Percentiles rank a stretch among this genome's conserved stretches.
These are phyloP conservation scores for Crocallis elinguaria DNA, from an alignment of 2,888 invertebrate genomes.

Conservation along the genomic window DNA sequence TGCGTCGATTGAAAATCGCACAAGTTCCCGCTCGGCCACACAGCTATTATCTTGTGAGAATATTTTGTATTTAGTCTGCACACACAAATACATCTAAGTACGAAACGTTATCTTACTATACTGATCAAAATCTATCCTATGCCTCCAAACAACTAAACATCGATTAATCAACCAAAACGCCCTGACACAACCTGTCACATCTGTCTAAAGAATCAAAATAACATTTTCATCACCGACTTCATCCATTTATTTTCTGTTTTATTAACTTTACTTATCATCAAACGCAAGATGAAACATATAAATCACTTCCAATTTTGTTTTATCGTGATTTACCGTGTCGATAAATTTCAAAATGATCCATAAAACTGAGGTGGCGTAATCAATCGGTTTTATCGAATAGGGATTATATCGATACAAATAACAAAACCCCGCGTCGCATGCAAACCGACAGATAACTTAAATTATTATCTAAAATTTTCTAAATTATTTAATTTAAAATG, in stretches of 20 bases:
- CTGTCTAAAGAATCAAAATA: conserved; percentile 6
- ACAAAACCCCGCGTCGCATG: neutral
- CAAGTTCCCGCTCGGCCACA: no score
- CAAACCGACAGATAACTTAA: neutral
- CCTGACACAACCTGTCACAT: neutral
- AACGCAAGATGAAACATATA: conserved; percentile 34
- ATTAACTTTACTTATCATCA: conserved; percentile 50
- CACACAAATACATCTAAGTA: no score
- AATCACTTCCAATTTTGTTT: conserved; percentile 46
- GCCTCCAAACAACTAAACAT: neutral
- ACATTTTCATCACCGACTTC: conserved; percentile 26
- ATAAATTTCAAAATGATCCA: conserved; percentile 47
- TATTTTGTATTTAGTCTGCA: no score
- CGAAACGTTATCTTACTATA: no score
- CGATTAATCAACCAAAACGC: conserved; percentile 1
- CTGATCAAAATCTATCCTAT: no score
- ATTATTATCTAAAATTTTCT: no score
- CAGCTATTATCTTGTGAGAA: no score
- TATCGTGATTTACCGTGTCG: conserved; percentile 41
- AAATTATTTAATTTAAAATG: no score
- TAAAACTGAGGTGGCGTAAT: conserved; percentile 39
- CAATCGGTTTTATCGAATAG: conserved; percentile 37
- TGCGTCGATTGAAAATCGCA: no score
- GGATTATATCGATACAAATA: conserved; percentile 1
- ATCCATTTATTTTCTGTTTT: conserved; percentile 47